These are phyloP conservation scores for Chironomus striatipennis DNA, from an alignment of 1,140 invertebrate species.

Conservation along the genomic window DNA sequence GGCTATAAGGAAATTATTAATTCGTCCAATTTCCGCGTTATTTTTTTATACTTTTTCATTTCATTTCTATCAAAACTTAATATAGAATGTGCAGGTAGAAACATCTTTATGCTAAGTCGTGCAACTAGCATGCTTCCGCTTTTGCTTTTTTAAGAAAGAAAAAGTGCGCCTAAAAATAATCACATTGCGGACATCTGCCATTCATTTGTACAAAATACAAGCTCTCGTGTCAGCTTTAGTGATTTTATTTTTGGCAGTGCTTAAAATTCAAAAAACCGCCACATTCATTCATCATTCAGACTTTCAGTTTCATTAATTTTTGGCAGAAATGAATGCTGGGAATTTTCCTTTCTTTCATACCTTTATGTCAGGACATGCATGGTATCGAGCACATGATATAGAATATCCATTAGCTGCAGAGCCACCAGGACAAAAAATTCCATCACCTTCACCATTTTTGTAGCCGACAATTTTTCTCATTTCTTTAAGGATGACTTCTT, in stretches of 20 bases:
- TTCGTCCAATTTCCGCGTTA: too few species aligned
- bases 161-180: too few species aligned
- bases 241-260: not conserved
- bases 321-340: not conserved
- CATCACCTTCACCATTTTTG: slow-evolving; percentile 64
- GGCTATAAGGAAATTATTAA: too few species aligned
- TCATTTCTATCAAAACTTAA: too few species aligned
- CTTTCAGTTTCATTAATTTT: slow-evolving; percentile 11
- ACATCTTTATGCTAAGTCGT: too few species aligned
- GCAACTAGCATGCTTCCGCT: too few species aligned
- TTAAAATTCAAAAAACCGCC: too few species aligned
- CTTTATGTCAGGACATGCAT: slow-evolving; percentile 70
- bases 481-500: slow-evolving; percentile 65
- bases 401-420: slow-evolving; percentile 94
- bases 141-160: too few species aligned
- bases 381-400: slow-evolving; percentile 77
- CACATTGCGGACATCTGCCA: not conserved
- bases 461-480: slow-evolving; percentile 86
- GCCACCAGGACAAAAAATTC: slow-evolving; percentile 92
- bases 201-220: not conserved
- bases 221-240: not conserved
- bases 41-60: too few species aligned
- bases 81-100: too few species aligned
- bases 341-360: slow-evolving; percentile 37
- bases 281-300: not conserved